phyloP scores from a whole-genome alignment of 2,797 vertebrate genomes.

The Cichlasoma orientale region DNA sequence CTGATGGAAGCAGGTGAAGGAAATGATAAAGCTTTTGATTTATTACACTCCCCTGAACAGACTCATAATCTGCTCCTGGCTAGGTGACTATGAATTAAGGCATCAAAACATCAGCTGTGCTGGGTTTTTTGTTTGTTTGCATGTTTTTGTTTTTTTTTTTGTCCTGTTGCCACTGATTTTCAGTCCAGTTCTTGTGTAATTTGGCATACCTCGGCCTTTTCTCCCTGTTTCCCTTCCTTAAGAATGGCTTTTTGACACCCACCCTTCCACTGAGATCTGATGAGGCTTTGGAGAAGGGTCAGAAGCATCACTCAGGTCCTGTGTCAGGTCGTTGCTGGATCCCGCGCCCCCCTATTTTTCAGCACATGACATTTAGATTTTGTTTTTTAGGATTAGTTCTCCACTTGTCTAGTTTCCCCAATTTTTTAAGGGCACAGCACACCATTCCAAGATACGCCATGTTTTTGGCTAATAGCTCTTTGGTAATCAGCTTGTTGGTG shows the following conservation, averaged over 20 bases:
- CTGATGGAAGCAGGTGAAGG: slow-evolving; percentile 30
- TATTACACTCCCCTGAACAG: slow-evolving; percentile 2
- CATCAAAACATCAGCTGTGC: slow-evolving; percentile 30
- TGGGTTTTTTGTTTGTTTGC: neutral
- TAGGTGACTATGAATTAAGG: slow-evolving; percentile 35
- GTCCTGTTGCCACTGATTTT: no score
- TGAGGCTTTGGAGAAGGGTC: neutral
- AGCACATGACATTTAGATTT: no score
- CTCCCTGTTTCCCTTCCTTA: no score
- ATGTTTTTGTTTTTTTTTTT: no score
- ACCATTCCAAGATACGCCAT: neutral
- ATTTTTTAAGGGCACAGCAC: neutral
- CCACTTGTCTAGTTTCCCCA: neutral
- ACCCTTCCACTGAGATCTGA: neutral
- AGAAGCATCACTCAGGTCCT: no score
- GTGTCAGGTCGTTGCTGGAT: no score
- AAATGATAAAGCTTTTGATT: slow-evolving; percentile 33
- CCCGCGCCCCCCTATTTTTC: no score
- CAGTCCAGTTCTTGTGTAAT: no score
- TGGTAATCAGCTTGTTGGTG: neutral
- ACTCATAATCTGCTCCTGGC: slow-evolving; percentile 23
- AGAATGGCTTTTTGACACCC: no score
- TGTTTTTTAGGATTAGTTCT: neutral
- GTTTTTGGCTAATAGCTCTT: neutral
- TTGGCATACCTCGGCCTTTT: no score